Evolutionary conservation across 2,888 invertebrate species (phyloP), one percentile per base, ranked within the genome.

Genomic region (Hemistola chrysoprasaria): DNA sequence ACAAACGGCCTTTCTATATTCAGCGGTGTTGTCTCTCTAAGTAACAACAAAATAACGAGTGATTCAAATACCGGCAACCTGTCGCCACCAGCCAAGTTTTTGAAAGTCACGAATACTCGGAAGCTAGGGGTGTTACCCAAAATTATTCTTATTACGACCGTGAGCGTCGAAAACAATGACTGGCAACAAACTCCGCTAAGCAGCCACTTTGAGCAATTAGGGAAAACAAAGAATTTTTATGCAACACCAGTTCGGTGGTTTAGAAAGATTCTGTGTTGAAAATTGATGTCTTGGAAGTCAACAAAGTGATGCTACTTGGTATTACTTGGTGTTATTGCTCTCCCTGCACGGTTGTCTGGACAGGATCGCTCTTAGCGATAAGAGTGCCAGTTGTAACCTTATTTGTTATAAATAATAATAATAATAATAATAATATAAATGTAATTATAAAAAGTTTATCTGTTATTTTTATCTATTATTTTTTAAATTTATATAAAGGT

Each of bases 171-270:
- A 85, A 87, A 87, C 87, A 86, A 84, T 88, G 87, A 87, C 83
- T 85, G 50, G 79, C 66, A 71, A 68, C 62, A 84, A 83, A 74
- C 65, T 76, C 56, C 58, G 60, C 77, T 79, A 81, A 85, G 75
- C 83, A 85, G 81, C 82, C 83, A 87, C 86, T 88, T 79, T 66
- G 61, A 78, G 77, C 87, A 83, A 86, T 87, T 86, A 86, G 78
- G 73, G 78, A 72, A 84, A 87, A 87, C 87, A 85, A 87, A 86
- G 83, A 84, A 85, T 81, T 85, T 84, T 87, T 84, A 82, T 77
- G 73, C 73, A 60, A 62, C 65, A 70, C 60, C 47, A 46, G 45
- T 53, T 65, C 62, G 40, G 59, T 57, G 35, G 57, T 54, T 57
- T 40, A 36, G 35, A 49, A 43, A 39, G 31, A 50, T 54, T 57